A percentile compares a stretch with the other conserved stretches of the same genome.
Conservation (phyloP, 2,888 invertebrate species). For the Tromatobia lineatoria region DNA sequence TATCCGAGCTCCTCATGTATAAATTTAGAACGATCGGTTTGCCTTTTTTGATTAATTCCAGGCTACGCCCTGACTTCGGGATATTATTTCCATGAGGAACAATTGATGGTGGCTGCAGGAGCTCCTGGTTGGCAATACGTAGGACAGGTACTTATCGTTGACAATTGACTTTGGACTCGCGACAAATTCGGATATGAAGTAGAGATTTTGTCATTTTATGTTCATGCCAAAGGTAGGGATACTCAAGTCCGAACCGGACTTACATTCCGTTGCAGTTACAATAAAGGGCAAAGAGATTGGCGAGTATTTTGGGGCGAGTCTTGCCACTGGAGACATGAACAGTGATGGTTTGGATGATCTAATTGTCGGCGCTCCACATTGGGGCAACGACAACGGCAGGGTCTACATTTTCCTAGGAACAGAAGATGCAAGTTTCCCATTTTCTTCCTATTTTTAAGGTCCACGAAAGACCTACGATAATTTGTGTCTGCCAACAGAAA, state of each 20-base stretch:
- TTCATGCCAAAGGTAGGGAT: conserved; percentile 71
- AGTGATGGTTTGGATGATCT: conserved; percentile 80
- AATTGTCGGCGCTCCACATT: conserved; percentile 81
- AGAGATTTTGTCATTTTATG: background rate
- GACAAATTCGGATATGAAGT: background rate
- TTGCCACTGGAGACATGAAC: conserved; percentile 80
- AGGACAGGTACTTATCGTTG: conserved; percentile 72
- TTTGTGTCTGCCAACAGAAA: conserved; percentile 59
- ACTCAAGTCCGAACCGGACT: conserved; percentile 65
- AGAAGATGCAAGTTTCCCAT: conserved; percentile 36
- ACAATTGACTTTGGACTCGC: background rate
- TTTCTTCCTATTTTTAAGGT: background rate
- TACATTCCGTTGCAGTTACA: conserved; percentile 46
- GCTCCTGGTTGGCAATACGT: conserved; percentile 76
- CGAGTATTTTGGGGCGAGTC: conserved; percentile 80
- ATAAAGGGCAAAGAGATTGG: conserved; percentile 75
- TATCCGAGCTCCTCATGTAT: no score
- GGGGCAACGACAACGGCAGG: conserved; percentile 78
- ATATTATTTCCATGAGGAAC: conserved; percentile 72
- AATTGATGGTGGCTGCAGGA: conserved; percentile 74
- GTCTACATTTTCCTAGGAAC: conserved; percentile 76
- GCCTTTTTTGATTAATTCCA: conserved; percentile 59
- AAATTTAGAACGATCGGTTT: no score
- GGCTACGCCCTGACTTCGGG: conserved; percentile 79
- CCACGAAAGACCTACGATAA: background rate